Percentiles rank a stretch among this genome's conserved stretches.
Conservation (phyloP, 2,113 vertebrate genomes). For the Falcunculus frontatus region DNA sequence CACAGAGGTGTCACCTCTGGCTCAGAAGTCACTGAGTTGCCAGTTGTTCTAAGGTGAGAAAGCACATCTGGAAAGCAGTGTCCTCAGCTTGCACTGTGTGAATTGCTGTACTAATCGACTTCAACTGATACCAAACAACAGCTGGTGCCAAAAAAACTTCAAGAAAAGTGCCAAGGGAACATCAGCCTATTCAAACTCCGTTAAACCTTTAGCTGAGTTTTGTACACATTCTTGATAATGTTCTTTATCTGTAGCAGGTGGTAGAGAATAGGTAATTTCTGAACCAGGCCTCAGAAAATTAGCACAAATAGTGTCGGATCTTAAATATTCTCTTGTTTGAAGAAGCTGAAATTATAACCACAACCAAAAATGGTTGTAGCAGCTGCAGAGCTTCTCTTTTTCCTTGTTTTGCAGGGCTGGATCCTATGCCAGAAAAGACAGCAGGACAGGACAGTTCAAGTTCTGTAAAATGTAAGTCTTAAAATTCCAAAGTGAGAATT, state of each 20-base stretch:
- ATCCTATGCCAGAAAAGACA: neutral
- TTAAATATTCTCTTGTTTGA: neutral
- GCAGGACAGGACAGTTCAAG: neutral
- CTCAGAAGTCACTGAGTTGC: neutral
- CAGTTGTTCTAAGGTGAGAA: neutral
- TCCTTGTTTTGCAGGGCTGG: neutral
- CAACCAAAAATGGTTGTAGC: neutral
- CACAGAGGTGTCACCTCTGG: neutral
- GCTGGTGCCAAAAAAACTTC: neutral
- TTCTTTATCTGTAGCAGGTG: neutral
- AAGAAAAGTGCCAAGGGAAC: neutral
- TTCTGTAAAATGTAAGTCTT: neutral
- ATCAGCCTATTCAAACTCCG: accelerated
- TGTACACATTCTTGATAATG: neutral
- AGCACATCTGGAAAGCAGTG: neutral
- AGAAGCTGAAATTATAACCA: neutral
- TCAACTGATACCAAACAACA: neutral
- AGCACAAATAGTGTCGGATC: neutral
- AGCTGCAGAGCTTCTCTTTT: neutral
- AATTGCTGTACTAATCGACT: neutral
- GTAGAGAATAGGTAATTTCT: neutral
- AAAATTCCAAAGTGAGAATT: neutral
- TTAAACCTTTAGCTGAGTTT: neutral
- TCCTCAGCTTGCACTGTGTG: neutral
- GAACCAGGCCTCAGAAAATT: neutral